These are phyloP conservation scores for Melanotaenia boesemani DNA, from an alignment of 2,797 vertebrate species.

Conservation along the genomic window DNA sequence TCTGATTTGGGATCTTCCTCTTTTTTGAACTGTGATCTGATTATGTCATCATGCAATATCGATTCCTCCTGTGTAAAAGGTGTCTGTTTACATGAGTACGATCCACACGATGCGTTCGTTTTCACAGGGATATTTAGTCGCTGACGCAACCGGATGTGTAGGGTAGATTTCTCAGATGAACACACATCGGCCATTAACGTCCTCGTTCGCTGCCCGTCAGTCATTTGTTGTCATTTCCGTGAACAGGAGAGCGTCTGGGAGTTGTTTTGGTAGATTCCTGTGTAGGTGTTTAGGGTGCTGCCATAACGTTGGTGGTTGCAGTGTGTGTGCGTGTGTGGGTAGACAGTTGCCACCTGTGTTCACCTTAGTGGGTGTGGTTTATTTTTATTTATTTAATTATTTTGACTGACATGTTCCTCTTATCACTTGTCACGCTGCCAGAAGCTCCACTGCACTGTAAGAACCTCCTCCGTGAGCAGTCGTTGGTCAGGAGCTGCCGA, in stretches of 20 bases:
- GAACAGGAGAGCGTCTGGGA: constrained; percentile 55
- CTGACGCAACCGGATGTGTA: constrained; percentile 69
- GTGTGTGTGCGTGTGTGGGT: constrained; percentile 34
- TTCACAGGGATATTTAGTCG: constrained; percentile 75
- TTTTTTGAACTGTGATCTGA: constrained; percentile 89
- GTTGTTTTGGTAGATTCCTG: constrained; percentile 43
- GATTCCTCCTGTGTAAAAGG: constrained; percentile 86
- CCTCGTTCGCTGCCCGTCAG: constrained; percentile 64
- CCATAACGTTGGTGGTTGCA: constrained; percentile 62
- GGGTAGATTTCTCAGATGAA: constrained; percentile 67
- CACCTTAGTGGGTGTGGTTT: not conserved
- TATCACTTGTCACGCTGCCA: constrained; percentile 77
- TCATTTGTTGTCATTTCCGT: constrained; percentile 61
- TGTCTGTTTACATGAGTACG: constrained; percentile 87
- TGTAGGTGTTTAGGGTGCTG: constrained; percentile 79
- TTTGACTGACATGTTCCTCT: constrained; percentile 68
- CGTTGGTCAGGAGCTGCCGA: constrained; percentile 80
- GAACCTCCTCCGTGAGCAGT: constrained; percentile 79
- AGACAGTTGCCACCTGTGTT: not conserved
- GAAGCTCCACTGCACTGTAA: constrained; percentile 86
- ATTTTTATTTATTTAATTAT: constrained; percentile 34
- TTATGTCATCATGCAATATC: constrained; percentile 89
- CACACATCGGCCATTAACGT: constrained; percentile 61
- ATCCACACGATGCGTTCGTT: constrained; percentile 69
- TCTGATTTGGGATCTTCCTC: constrained; percentile 87